Conservation (phyloP, 2,113 vertebrate species). For the Xerus inauris region DNA sequence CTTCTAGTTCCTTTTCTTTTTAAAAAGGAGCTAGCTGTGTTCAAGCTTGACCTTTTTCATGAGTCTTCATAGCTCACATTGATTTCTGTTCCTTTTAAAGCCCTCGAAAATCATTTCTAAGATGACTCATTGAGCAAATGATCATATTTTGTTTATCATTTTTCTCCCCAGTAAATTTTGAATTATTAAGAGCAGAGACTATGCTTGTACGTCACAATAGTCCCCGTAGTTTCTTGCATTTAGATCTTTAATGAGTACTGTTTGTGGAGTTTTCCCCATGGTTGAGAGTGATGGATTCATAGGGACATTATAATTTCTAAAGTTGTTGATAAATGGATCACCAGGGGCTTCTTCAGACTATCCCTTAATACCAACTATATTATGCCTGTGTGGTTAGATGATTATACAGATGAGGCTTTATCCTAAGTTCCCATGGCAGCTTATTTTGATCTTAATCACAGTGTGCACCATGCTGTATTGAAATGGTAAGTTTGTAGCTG, state of each 20-base stretch:
- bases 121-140: background rate
- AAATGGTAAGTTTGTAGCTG: background rate
- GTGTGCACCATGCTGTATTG: background rate
- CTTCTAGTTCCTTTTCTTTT: slow-evolving; percentile 27
- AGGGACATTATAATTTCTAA: background rate
- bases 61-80: background rate
- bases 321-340: background rate
- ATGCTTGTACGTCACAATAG: background rate
- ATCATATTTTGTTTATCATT: slow-evolving; percentile 6
- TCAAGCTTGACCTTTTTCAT: background rate
- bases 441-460: background rate
- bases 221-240: background rate
- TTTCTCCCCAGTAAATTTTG: slow-evolving; percentile 34
- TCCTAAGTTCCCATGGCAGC: background rate
- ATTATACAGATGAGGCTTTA: background rate
- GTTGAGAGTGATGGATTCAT: background rate
- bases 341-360: background rate
- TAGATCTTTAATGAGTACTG: background rate
- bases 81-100: background rate
- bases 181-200: background rate
- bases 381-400: background rate
- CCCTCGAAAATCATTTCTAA: background rate
- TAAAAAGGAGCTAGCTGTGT: background rate
- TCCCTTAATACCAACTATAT: background rate
- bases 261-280: background rate